These are phyloP conservation scores for Eupeodes corollae DNA, from an alignment of 1,140 invertebrate species.

Conservation along the genomic window DNA sequence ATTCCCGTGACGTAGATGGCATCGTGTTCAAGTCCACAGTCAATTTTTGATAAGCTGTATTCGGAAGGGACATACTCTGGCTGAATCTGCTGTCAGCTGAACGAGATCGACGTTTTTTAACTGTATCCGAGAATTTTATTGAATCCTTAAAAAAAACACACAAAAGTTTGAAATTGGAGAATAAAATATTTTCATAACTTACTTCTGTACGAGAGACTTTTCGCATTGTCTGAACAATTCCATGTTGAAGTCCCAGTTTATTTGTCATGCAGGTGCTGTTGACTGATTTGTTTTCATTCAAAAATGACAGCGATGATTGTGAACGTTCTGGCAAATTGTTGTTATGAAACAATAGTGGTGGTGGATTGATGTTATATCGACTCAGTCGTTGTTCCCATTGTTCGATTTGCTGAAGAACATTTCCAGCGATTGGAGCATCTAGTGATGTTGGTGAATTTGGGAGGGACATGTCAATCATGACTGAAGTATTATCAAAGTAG, in stretches of 20 bases:
- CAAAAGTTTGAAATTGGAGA: background rate
- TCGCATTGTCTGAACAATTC: conserved; percentile 20
- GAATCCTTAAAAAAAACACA: conserved; percentile 16
- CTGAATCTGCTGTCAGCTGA: conserved; percentile 17
- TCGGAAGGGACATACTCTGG: conserved; percentile 1
- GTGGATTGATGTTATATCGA: background rate
- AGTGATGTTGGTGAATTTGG: too few species aligned
- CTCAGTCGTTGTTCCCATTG: too few species aligned
- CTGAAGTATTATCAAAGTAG: too few species aligned
- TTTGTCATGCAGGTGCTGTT: conserved; percentile 23
- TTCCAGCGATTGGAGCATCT: too few species aligned
- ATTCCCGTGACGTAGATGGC: background rate
- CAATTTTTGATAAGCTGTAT: conserved; percentile 8
- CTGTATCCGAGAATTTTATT: conserved; percentile 20
- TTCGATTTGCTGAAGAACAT: too few species aligned
- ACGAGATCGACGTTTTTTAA: conserved; percentile 23
- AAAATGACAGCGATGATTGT: conserved; percentile 28
- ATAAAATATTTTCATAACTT: conserved; percentile 7
- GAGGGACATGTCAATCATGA: too few species aligned
- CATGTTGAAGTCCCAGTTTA: conserved; percentile 31
- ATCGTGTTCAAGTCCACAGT: background rate
- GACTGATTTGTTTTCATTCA: conserved; percentile 31
- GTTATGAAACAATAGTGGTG: conserved; percentile 31
- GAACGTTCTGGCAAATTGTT: conserved; percentile 23
- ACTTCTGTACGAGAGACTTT: conserved; percentile 19